A percentile compares a stretch with the other conserved stretches of the same genome.
Evolutionary conservation across 2,113 vertebrate genomes (phyloP).

Genomic region (Neofelis nebulosa): DNA sequence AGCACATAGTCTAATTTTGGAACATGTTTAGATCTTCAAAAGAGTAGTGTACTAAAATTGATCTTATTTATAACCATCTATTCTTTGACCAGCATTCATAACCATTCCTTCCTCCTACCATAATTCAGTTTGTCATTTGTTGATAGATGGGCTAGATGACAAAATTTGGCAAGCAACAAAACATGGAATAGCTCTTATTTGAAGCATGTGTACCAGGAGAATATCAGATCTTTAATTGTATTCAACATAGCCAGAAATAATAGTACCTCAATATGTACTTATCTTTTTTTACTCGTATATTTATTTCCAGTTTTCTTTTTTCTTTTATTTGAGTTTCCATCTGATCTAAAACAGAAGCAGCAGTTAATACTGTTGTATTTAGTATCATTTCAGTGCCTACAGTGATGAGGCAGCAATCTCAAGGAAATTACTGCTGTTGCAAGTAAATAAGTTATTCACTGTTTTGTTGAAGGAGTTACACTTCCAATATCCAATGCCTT

Average conservation of each 20-base stretch:
- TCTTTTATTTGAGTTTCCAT: constrained; percentile 61
- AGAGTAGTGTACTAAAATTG: constrained; percentile 44
- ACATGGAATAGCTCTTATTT: constrained; percentile 49
- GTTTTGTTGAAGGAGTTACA: constrained; percentile 74
- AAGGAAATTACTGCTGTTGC: constrained; percentile 78
- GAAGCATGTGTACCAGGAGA: constrained; percentile 42
- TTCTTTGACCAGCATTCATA: constrained; percentile 60
- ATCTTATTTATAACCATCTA: constrained; percentile 59
- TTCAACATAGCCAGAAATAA: constrained; percentile 42
- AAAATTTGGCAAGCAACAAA: constrained; percentile 53
- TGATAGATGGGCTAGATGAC: constrained; percentile 65
- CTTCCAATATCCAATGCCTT: constrained; percentile 61
- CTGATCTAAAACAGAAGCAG: constrained; percentile 75
- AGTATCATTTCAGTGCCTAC: constrained; percentile 67
- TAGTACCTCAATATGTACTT: constrained; percentile 50
- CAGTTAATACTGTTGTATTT: constrained; percentile 78
- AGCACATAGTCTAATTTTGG: constrained; percentile 11
- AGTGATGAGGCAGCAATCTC: constrained; percentile 72
- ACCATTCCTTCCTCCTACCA: neutral
- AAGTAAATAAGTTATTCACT: constrained; percentile 79
- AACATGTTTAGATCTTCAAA: constrained; percentile 1
- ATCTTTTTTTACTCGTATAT: constrained; percentile 45
- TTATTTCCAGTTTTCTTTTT: constrained; percentile 59
- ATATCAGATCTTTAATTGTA: constrained; percentile 14
- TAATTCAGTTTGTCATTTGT: constrained; percentile 58